phyloP scores from a whole-genome alignment of 1,140 invertebrate species.

The Drosophila sproati region DNA sequence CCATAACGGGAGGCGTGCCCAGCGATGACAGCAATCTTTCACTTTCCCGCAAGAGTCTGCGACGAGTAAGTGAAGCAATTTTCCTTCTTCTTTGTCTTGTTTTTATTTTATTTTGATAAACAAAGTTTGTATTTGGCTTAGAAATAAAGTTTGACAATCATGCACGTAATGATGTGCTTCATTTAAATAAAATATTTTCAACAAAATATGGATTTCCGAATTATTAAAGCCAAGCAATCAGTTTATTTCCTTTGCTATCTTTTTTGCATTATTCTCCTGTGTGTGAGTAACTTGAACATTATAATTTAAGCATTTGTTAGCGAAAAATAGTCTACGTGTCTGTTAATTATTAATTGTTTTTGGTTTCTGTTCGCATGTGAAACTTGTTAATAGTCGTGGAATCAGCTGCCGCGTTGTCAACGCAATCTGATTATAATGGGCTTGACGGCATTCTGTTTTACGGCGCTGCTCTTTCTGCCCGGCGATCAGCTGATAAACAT shows the following conservation, averaged over 20 bases:
- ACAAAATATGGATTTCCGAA: no score
- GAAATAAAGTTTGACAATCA: no score
- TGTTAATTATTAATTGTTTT: conserved; percentile 3
- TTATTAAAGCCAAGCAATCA: no score
- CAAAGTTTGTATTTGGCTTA: background rate
- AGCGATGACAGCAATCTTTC: conserved; percentile 53
- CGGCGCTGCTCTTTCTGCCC: conserved; percentile 67
- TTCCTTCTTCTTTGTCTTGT: background rate
- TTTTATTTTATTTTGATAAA: background rate
- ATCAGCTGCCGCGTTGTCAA: conserved; percentile 93
- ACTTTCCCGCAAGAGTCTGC: conserved; percentile 65
- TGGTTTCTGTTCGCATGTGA: conserved; percentile 34
- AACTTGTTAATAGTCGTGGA: conserved; percentile 89
- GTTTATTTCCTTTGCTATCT: no score
- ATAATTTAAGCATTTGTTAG: background rate
- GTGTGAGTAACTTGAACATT: background rate
- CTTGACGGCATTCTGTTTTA: conserved; percentile 64
- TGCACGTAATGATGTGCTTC: no score
- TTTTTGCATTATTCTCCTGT: background rate
- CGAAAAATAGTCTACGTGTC: background rate
- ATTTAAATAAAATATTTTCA: no score
- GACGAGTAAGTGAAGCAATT: conserved; percentile 60
- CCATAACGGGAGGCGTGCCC: conserved; percentile 30
- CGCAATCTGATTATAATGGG: conserved; percentile 89
- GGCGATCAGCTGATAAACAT: conserved; percentile 64